A percentile compares a stretch with the other conserved stretches of the same genome.
Conservation (phyloP, 2,888 invertebrate species). For the Diogma glabrata region DNA sequence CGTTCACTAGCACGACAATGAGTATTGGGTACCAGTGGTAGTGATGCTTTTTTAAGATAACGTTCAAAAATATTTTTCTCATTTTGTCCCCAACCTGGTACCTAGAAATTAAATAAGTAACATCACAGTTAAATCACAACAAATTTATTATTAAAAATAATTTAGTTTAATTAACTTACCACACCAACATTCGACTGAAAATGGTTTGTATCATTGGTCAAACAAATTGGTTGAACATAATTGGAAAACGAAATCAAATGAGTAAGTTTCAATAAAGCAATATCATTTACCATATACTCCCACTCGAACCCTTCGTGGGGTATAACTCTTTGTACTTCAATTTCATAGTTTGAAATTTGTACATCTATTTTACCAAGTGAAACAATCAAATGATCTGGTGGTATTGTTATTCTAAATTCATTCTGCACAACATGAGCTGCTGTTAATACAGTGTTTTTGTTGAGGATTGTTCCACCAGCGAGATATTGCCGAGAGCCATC, state of each 20-base stretch:
- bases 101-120: too few relatives aligned
- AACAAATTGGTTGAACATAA: conserved; percentile 5
- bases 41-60: neutral
- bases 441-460: neutral
- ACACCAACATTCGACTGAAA: neutral
- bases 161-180: too few relatives aligned
- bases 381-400: neutral
- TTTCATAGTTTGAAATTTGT: neutral
- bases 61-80: neutral
- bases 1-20: neutral
- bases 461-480: neutral
- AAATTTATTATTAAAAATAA: too few relatives aligned
- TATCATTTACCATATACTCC: conserved; percentile 1
- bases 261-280: neutral
- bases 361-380: neutral
- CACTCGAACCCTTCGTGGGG: neutral
- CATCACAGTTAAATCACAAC: too few relatives aligned
- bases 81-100: neutral
- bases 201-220: too few relatives aligned
- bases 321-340: neutral
- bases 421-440: neutral
- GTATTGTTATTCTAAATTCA: neutral
- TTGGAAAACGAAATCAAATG: neutral
- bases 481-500: neutral
- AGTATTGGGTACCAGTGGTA: neutral